Conservation (phyloP, 2,888 invertebrate genomes). For the Nymphalis c-album region DNA sequence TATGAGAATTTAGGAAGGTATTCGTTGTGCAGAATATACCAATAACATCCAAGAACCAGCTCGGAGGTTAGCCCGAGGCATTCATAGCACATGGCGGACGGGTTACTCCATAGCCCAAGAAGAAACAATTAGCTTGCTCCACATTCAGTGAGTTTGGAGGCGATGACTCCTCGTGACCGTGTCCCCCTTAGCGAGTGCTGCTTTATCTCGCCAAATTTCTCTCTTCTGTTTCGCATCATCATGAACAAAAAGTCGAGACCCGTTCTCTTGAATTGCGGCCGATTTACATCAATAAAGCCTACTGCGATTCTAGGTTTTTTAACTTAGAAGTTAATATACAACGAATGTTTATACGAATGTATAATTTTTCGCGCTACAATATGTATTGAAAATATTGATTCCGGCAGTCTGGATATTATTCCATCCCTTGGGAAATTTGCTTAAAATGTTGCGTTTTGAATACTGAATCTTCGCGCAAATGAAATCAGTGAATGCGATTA, state of each 20-base stretch:
- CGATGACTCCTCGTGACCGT: constrained; percentile 79
- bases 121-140: constrained; percentile 73
- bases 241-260: constrained; percentile 77
- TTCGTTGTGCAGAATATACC: neutral
- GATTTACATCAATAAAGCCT: constrained; percentile 56
- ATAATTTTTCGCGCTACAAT: no score
- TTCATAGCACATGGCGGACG: constrained; percentile 57
- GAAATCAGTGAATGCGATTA: no score
- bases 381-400: no score
- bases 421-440: no score
- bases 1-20: neutral
- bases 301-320: constrained; percentile 21
- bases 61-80: constrained; percentile 55
- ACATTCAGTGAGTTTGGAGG: constrained; percentile 72
- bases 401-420: no score
- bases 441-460: no score
- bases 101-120: constrained; percentile 61
- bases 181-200: constrained; percentile 75
- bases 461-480: no score
- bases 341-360: no score
- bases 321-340: neutral
- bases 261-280: constrained; percentile 74
- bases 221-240: constrained; percentile 78
- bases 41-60: constrained; percentile 44
- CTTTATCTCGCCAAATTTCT: constrained; percentile 78